These are phyloP conservation scores for Sebastiscus albofasciatus DNA, from an alignment of 2,797 vertebrate genomes.

Conservation along the genomic window DNA sequence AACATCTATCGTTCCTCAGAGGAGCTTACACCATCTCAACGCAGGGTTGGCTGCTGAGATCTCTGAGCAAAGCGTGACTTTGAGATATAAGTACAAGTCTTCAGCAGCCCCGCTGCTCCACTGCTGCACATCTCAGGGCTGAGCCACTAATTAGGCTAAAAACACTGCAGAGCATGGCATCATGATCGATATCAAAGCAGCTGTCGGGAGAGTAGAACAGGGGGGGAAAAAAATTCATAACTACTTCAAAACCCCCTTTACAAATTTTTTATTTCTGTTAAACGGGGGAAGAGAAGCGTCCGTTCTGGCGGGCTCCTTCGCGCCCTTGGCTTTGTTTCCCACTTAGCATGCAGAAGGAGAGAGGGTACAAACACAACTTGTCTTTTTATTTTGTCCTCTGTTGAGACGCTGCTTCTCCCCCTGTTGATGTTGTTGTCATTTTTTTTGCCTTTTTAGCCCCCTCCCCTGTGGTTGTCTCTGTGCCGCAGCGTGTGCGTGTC, in stretches of 20 bases:
- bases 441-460: slow-evolving; percentile 43
- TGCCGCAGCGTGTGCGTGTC: slow-evolving; percentile 22
- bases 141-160: slow-evolving; percentile 80
- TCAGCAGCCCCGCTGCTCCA: slow-evolving; percentile 60
- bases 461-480: slow-evolving; percentile 50
- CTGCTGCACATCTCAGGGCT: slow-evolving; percentile 73
- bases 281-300: slow-evolving; percentile 73
- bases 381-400: slow-evolving; percentile 70
- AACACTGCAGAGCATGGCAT: slow-evolving; percentile 73
- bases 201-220: slow-evolving; percentile 70
- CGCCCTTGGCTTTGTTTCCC: slow-evolving; percentile 72
- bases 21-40: slow-evolving; percentile 18
- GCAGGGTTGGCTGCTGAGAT: slow-evolving; percentile 41
- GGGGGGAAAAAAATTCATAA: slow-evolving; percentile 41
- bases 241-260: slow-evolving; percentile 69
- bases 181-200: slow-evolving; percentile 83
- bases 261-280: slow-evolving; percentile 65
- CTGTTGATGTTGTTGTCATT: slow-evolving; percentile 60
- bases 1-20: slow-evolving; percentile 29
- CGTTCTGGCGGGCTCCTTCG: slow-evolving; percentile 55
- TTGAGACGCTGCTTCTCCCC: slow-evolving; percentile 54
- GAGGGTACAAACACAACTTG: slow-evolving; percentile 60
- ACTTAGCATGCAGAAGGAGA: slow-evolving; percentile 71
- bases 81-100: slow-evolving; percentile 59
- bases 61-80: slow-evolving; percentile 61